phyloP scores from a whole-genome alignment of 2,888 invertebrate species.

The Microctonus brassicae region DNA sequence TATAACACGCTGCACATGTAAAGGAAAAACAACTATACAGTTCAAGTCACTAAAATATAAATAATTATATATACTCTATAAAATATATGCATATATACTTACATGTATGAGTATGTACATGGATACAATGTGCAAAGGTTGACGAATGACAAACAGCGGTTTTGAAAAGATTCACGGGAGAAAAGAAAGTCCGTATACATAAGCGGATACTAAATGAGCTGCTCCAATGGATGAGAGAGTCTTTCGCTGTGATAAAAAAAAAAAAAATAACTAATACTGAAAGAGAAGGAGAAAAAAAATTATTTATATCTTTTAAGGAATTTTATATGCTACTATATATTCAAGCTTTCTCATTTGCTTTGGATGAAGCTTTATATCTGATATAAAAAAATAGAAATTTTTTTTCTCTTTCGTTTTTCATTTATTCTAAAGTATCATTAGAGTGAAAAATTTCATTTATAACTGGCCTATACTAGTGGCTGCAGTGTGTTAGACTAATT shows the following conservation, averaged over 20 bases:
- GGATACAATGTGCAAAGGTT: not conserved
- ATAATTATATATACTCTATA: not conserved
- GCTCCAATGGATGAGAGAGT: constrained; percentile 34
- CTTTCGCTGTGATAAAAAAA: constrained; percentile 7
- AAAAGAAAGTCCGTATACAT: constrained; percentile 22
- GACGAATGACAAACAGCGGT: constrained; percentile 6
- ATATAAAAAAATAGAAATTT: not conserved
- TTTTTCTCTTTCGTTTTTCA: not conserved
- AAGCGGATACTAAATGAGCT: constrained; percentile 42
- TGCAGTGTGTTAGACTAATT: constrained; percentile 4
- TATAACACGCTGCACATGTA: not conserved
- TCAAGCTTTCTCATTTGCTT: not conserved
- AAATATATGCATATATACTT: not conserved
- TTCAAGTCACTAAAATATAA: not conserved
- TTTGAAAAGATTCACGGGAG: constrained; percentile 18
- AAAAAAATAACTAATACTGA: not conserved
- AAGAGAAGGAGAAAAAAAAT: not conserved
- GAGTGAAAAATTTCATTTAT: constrained; percentile 1
- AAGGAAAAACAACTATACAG: not conserved
- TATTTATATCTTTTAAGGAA: not conserved
- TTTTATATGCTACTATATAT: not conserved
- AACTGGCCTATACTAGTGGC: constrained; percentile 5
- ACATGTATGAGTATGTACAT: not conserved
- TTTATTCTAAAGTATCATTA: not conserved
- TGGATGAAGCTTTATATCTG: not conserved